Conservation (phyloP, 2,113 vertebrate genomes). For the Ammospiza nelsoni region DNA sequence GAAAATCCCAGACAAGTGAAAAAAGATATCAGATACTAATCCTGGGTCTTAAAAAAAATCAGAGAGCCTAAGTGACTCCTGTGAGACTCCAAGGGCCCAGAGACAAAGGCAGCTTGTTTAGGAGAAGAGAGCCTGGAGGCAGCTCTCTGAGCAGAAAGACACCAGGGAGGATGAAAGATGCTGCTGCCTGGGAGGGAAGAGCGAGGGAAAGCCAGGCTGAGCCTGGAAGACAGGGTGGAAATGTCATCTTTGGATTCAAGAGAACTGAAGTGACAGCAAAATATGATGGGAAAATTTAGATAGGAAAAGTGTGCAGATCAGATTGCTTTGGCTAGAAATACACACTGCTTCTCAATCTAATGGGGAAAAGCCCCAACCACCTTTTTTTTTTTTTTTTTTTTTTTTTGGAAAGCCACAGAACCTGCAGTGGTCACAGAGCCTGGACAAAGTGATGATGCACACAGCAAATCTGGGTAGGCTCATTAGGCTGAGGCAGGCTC, state of each 20-base stretch:
- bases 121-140: constrained; percentile 38
- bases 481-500: neutral
- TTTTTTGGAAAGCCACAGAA: neutral
- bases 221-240: constrained; percentile 8
- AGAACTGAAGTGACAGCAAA: neutral
- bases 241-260: neutral
- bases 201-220: neutral
- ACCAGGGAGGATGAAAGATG: constrained; percentile 31
- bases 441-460: neutral
- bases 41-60: neutral
- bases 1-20: constrained; percentile 31
- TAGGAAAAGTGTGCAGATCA: accelerated
- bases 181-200: neutral
- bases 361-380: neutral
- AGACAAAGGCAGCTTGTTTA: constrained; percentile 52
- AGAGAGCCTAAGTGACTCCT: constrained; percentile 27
- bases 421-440: neutral
- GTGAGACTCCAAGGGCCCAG: neutral
- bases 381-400: neutral
- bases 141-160: constrained; percentile 29
- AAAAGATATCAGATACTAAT: constrained; percentile 34
- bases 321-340: neutral
- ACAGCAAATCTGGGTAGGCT: neutral
- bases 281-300: neutral
- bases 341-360: neutral